These are phyloP conservation scores for Periplaneta americana DNA, from an alignment of 1,140 invertebrate genomes.

Conservation along the genomic window DNA sequence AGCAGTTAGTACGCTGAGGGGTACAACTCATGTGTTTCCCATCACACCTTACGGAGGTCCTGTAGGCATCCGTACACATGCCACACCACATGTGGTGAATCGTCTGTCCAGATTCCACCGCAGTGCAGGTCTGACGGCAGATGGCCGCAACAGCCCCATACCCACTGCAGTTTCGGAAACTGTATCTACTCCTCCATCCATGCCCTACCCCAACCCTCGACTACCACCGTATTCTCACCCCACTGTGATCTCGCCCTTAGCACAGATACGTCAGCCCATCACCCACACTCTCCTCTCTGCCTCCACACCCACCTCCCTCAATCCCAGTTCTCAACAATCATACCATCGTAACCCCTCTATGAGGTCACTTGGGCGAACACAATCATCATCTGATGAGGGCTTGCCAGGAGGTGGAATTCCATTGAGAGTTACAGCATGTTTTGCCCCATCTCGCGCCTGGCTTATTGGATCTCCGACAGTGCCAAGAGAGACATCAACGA, in stretches of 20 bases:
- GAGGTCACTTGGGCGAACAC: slow-evolving; percentile 30
- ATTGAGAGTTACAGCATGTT: slow-evolving; percentile 69
- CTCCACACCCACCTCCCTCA: background rate
- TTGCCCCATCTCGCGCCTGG: slow-evolving; percentile 70
- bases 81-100: slow-evolving; percentile 89
- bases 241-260: slow-evolving; percentile 67
- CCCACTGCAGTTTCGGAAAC: slow-evolving; percentile 33
- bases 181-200: slow-evolving; percentile 34
- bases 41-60: slow-evolving; percentile 95
- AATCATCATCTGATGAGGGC: slow-evolving; percentile 59
- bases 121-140: slow-evolving; percentile 80
- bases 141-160: slow-evolving; percentile 73
- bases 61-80: slow-evolving; percentile 87
- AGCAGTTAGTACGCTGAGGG: slow-evolving; percentile 87
- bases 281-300: background rate
- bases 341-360: slow-evolving; percentile 9
- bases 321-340: background rate
- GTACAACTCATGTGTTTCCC: slow-evolving; percentile 96
- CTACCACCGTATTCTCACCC: slow-evolving; percentile 86
- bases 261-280: slow-evolving; percentile 74
- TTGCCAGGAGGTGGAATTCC: slow-evolving; percentile 41
- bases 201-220: slow-evolving; percentile 80
- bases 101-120: slow-evolving; percentile 90
- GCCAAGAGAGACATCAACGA: slow-evolving; percentile 26
- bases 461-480: slow-evolving; percentile 46